These are phyloP conservation scores for Chanos chanos DNA, from an alignment of 2,797 vertebrate genomes.

Conservation along the genomic window DNA sequence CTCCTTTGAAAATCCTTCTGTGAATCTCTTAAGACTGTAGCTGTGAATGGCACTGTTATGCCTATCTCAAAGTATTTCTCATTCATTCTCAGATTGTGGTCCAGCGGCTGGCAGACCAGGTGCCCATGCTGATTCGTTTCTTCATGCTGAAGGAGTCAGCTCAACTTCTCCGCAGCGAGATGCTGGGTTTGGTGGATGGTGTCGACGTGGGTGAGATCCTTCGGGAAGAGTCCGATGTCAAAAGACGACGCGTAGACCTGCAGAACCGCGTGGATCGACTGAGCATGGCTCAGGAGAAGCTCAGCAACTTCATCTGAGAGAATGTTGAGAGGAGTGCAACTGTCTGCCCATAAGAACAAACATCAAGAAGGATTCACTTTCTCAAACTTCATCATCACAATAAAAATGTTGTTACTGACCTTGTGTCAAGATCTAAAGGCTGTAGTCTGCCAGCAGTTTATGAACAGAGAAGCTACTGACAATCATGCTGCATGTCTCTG, in stretches of 20 bases:
- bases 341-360: too few relatives aligned
- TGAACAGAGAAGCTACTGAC: too few relatives aligned
- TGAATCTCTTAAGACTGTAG: too few relatives aligned
- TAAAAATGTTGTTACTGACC: too few relatives aligned
- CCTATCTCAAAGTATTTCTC: too few relatives aligned
- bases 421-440: too few relatives aligned
- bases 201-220: conserved; percentile 53
- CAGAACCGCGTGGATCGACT: conserved; percentile 47
- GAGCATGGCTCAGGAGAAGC: conserved; percentile 45
- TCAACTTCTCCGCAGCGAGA: conserved; percentile 47
- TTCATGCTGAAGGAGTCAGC: conserved; percentile 54
- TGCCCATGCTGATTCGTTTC: conserved; percentile 67
- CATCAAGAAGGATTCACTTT: too few relatives aligned
- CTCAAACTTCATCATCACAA: too few relatives aligned
- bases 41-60: too few relatives aligned
- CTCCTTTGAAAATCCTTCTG: too few relatives aligned
- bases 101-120: conserved; percentile 61
- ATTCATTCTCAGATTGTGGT: conserved; percentile 50
- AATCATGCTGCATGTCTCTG: too few relatives aligned
- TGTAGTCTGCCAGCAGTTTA: too few relatives aligned
- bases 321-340: neutral
- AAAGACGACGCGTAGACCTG: conserved; percentile 47
- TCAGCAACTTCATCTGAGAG: conserved; percentile 37
- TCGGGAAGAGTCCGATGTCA: conserved; percentile 52
- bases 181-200: conserved; percentile 65